Conservation (phyloP, 2,113 vertebrate genomes). For the Ceyx melanurus region DNA sequence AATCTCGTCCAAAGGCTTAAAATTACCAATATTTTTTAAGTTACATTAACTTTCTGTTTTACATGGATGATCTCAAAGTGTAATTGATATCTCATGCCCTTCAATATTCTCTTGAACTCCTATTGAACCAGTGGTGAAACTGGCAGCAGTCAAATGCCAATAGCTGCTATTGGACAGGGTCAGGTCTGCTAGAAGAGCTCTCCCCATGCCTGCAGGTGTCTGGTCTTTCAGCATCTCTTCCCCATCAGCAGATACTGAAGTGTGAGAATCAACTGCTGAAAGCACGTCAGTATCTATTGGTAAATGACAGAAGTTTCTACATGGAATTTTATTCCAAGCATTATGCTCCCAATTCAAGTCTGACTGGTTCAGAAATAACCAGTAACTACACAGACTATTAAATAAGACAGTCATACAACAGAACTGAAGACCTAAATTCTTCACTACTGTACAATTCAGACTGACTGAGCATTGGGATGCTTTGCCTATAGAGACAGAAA, state of each 20-base stretch:
- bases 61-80: not conserved
- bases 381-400: not conserved
- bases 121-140: not conserved
- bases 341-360: not conserved
- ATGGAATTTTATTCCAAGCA: not conserved
- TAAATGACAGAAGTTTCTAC: not conserved
- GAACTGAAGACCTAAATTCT: not conserved
- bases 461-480: not conserved
- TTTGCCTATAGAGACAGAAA: not conserved
- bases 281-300: conserved; percentile 52
- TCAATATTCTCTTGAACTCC: not conserved
- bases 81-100: not conserved
- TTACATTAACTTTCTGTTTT: not conserved
- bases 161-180: conserved; percentile 66
- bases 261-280: conserved; percentile 51
- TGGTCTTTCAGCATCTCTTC: not conserved
- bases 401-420: not conserved
- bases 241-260: conserved; percentile 51
- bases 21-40: not conserved
- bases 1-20: not conserved
- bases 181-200: conserved; percentile 77
- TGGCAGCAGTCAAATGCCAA: not conserved
- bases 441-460: not conserved
- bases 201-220: conserved; percentile 65
- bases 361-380: not conserved